Evolutionary conservation across 2,888 invertebrate species (phyloP).

Genomic region (Caenorhabditis japonica): DNA sequence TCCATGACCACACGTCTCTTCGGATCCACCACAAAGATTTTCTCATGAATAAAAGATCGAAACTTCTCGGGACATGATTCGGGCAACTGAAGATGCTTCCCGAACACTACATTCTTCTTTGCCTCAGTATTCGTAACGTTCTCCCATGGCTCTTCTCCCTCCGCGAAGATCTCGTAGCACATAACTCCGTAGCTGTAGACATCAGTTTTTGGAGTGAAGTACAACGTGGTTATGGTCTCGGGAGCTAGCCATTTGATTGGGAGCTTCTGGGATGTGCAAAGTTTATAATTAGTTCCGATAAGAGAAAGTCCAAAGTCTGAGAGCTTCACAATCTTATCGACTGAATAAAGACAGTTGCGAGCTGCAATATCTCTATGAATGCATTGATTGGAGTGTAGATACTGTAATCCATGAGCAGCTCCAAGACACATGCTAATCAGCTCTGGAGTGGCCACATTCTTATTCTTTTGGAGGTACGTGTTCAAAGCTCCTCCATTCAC

Average conservation of each 20-base stretch:
- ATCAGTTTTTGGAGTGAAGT: conserved; percentile 51
- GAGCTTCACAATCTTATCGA: conserved; percentile 45
- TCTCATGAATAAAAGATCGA: conserved; percentile 49
- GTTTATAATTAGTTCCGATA: conserved; percentile 21
- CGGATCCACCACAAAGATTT: conserved; percentile 53
- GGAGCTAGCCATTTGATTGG: conserved; percentile 60
- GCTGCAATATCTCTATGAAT: conserved; percentile 51
- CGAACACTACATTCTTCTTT: conserved; percentile 39
- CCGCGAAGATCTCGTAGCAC: conserved; percentile 55
- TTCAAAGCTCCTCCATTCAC: conserved; percentile 40
- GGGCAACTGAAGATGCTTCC: conserved; percentile 44
- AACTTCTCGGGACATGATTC: conserved; percentile 54
- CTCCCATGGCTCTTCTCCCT: conserved; percentile 62
- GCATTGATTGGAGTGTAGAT: conserved; percentile 34
- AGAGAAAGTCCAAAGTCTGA: conserved; percentile 55
- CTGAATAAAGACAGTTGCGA: conserved; percentile 38
- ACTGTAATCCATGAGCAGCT: conserved; percentile 40
- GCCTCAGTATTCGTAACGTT: conserved; percentile 45
- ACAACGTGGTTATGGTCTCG: conserved; percentile 36
- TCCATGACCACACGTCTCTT: conserved; percentile 45
- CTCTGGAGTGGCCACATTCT: conserved; percentile 11
- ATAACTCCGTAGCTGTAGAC: conserved; percentile 60
- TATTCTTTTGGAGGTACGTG: conserved; percentile 27
- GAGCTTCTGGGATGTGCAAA: conserved; percentile 37
- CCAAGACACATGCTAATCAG: conserved; percentile 33